Conservation (phyloP, 35 echinoderm and acorn worm genomes). For the Chiridota heheva region DNA sequence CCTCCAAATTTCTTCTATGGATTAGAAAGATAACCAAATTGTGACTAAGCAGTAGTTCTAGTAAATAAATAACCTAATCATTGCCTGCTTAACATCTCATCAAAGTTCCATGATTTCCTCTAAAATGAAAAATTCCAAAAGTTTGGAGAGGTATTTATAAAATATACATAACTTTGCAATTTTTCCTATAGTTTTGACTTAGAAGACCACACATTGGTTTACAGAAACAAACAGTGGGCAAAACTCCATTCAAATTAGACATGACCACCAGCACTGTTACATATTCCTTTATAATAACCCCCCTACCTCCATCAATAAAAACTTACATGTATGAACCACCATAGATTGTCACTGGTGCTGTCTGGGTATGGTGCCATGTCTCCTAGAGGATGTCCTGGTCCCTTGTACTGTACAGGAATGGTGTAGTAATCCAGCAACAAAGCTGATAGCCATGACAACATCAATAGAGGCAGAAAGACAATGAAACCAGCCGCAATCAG, state of each 20-base stretch:
- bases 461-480: constrained; percentile 27
- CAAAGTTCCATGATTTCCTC: too few relatives aligned
- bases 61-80: too few relatives aligned
- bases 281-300: too few relatives aligned
- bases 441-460: constrained; percentile 58
- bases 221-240: neutral
- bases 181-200: neutral
- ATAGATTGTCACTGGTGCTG: constrained; percentile 65
- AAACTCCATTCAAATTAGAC: neutral
- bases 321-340: constrained; percentile 98
- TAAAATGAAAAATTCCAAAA: too few relatives aligned
- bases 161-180: too few relatives aligned
- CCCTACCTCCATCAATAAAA: too few relatives aligned
- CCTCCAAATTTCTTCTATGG: too few relatives aligned
- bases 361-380: constrained; percentile 76
- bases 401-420: constrained; percentile 65
- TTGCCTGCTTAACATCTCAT: too few relatives aligned
- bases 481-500: constrained; percentile 32
- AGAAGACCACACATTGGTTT: neutral
- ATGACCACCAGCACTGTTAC: too few relatives aligned
- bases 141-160: too few relatives aligned
- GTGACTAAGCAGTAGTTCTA: too few relatives aligned
- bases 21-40: too few relatives aligned
- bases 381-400: constrained; percentile 58
- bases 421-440: constrained; percentile 72